Percentiles rank a stretch among this genome's conserved stretches.
Evolutionary conservation across 2,888 invertebrate species (phyloP).

Genomic region (Hedya salicella): DNA sequence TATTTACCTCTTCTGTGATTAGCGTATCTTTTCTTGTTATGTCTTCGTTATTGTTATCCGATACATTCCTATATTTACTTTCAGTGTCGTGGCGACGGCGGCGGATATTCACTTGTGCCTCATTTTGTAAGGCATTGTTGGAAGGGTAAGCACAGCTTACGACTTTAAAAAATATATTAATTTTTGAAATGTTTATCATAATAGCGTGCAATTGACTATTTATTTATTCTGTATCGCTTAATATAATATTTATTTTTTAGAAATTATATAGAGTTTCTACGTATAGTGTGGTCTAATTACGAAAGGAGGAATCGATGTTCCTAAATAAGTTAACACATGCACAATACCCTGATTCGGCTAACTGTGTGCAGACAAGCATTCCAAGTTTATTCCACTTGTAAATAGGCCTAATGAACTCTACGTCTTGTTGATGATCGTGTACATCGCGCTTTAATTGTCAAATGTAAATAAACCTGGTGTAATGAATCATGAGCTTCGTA

Average conservation of each 20-base stretch:
- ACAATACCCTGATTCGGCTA: slow-evolving; percentile 70
- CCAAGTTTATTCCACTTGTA: slow-evolving; percentile 84
- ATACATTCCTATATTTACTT: slow-evolving; percentile 75
- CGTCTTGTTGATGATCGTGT: slow-evolving; percentile 71
- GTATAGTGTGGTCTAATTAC: slow-evolving; percentile 60
- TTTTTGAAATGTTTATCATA: slow-evolving; percentile 76
- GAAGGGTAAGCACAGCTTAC: slow-evolving; percentile 73
- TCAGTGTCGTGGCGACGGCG: slow-evolving; percentile 61
- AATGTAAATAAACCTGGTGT: slow-evolving; percentile 78
- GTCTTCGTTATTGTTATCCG: slow-evolving; percentile 72
- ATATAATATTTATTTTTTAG: slow-evolving; percentile 82
- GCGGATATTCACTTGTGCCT: slow-evolving; percentile 69
- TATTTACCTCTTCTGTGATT: slow-evolving; percentile 82
- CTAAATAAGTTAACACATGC: slow-evolving; percentile 75
- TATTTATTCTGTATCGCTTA: slow-evolving; percentile 81
- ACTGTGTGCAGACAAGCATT: slow-evolving; percentile 80
- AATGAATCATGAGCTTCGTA: slow-evolving; percentile 65
- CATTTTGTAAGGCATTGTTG: slow-evolving; percentile 63
- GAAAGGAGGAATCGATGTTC: slow-evolving; percentile 78
- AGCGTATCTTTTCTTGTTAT: slow-evolving; percentile 73
- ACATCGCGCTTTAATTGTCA: slow-evolving; percentile 75
- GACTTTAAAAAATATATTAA: slow-evolving; percentile 64
- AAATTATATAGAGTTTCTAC: slow-evolving; percentile 70
- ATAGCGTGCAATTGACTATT: slow-evolving; percentile 80
- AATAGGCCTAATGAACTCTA: slow-evolving; percentile 82